A percentile compares a stretch with the other conserved stretches of the same genome.
These are phyloP conservation scores for Tragelaphus scriptus DNA, from an alignment of 2,113 vertebrate species.

Conservation along the genomic window DNA sequence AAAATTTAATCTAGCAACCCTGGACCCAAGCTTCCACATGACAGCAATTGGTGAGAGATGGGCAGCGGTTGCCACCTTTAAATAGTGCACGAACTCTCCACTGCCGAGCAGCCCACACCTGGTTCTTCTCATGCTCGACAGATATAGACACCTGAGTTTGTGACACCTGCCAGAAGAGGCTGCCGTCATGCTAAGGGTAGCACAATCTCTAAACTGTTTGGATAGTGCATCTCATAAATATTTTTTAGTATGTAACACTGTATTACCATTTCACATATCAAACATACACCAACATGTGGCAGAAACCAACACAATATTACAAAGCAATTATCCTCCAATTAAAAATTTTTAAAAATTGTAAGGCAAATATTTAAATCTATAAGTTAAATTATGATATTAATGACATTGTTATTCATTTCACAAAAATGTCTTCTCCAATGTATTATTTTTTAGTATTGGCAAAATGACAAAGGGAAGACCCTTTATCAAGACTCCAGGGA, in stretches of 20 bases:
- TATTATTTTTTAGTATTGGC: not conserved
- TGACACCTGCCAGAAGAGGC: not conserved
- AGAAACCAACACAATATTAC: not conserved
- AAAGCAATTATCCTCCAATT: not conserved
- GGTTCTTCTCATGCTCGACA: not conserved
- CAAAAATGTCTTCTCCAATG: not conserved
- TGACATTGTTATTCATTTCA: not conserved
- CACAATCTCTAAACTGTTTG: not conserved
- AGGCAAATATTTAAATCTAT: not conserved
- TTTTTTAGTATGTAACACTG: not conserved
- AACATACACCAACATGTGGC: not conserved
- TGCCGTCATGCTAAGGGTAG: not conserved
- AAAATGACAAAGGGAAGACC: not conserved
- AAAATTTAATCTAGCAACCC: not conserved
- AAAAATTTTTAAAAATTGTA: not conserved
- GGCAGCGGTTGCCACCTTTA: not conserved
- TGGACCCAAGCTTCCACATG: not conserved
- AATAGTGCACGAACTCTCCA: fast-evolving
- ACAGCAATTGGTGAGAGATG: not conserved
- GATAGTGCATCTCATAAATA: not conserved
- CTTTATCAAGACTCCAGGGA: too few relatives aligned
- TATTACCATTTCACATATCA: not conserved
- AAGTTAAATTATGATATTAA: not conserved
- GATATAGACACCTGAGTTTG: not conserved
- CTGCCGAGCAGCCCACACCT: not conserved